phyloP scores from a whole-genome alignment of 1,140 invertebrate species.

The Euwallacea fornicatus region DNA sequence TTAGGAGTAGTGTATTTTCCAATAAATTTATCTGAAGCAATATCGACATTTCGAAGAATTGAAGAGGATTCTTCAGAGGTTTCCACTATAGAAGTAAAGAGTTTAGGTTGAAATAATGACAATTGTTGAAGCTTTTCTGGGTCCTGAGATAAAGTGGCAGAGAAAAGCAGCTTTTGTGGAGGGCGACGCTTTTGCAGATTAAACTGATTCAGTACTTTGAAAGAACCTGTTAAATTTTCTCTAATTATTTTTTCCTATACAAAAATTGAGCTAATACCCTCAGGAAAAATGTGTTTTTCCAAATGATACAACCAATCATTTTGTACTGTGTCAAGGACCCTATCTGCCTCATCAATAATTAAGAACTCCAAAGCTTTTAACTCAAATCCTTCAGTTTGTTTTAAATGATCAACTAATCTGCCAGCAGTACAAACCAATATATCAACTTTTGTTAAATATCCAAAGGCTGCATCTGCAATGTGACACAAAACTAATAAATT shows the following conservation, averaged over 20 bases:
- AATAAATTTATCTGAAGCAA: conserved; percentile 59
- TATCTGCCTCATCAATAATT: conserved; percentile 95
- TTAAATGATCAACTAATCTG: conserved; percentile 88
- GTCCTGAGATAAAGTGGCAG: conserved; percentile 94
- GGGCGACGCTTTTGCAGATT: conserved; percentile 57
- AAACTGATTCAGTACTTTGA: conserved; percentile 52
- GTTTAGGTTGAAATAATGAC: conserved; percentile 85
- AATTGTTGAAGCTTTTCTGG: conserved; percentile 90
- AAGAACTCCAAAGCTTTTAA: conserved; percentile 79
- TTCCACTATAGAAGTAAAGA: conserved; percentile 78
- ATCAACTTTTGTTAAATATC: conserved; percentile 67
- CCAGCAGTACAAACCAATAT: conserved; percentile 94
- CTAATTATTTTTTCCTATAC: neutral
- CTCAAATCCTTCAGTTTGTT: conserved; percentile 83
- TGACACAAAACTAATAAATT: conserved; percentile 7
- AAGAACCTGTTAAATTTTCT: conserved; percentile 22
- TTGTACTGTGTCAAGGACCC: conserved; percentile 87
- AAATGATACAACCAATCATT: conserved; percentile 84
- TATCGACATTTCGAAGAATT: conserved; percentile 46
- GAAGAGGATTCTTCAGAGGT: conserved; percentile 52
- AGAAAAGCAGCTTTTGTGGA: conserved; percentile 92
- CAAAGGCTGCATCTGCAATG: conserved; percentile 48
- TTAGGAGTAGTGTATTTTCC: conserved; percentile 83
- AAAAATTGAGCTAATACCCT: conserved; percentile 16
- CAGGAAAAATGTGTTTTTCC: conserved; percentile 59